Base-by-base conservation (phyloP, 2,888 invertebrate genomes). In the Aplocera efformata region DNA sequence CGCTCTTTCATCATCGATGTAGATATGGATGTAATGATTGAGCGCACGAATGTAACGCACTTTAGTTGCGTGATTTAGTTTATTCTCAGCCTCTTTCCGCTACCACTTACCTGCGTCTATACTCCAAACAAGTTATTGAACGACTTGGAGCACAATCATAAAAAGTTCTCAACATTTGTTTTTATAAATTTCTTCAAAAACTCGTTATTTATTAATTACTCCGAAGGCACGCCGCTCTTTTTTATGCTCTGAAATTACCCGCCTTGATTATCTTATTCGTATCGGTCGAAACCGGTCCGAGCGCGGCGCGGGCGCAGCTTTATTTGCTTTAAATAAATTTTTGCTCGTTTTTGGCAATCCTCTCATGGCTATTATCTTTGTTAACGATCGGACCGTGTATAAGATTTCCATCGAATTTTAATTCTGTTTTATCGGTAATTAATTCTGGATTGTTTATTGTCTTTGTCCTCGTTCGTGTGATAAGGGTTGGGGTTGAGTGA, bases 271-370 rank as follows among this genome's bases (percentile, higher is more conserved):
- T 83, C 80, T 80, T 79, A 82, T 82, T 80, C 76, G 76, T 66
- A 71, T 74, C 76, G 74, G 64, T 65, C 71, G 32, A 31, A 29
- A 83, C 83, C 60, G 79, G 84, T 84, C 80, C 31, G 17, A 7
- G 67, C 64, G 67, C 64, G 48, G 60, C 63, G 56, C 67, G 58
- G 64, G 69, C 77, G 77, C 80, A 74, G 66, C 77, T 86, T 84
- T 85, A 82, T 88, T 88, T 86, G 82, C 73, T 85, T 84, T 85
- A 77, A 72, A 74, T 66, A 68, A 39, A 76, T 72, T 81, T 83
- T 86, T 88, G 79, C 76, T 84, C 75, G 57, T 69, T 82, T 88
- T 86, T 82, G 79, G 82, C 83, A 80, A 84, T 80, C 78, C 73
- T 64, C 56, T 45, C 39, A 23, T 46, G 67, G 64, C 78, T 73